Conservation (phyloP, 2,888 invertebrate genomes). For the Synanthedon formicaeformis region DNA sequence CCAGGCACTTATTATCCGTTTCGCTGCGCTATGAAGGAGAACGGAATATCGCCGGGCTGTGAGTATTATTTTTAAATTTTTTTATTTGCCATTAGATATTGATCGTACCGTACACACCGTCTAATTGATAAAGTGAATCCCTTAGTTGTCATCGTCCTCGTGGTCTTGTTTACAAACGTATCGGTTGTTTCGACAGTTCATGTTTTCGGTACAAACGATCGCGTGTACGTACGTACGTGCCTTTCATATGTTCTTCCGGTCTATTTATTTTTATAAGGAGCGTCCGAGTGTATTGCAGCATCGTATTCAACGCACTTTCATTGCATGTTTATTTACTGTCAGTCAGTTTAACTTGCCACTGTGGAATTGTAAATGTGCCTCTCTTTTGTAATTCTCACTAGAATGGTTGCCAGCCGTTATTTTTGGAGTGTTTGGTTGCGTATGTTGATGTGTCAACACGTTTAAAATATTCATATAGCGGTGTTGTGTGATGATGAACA, state of each 20-base stretch:
- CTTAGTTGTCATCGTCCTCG: constrained; percentile 5
- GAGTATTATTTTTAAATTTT: constrained; percentile 63
- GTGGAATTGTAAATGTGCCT: constrained; percentile 7
- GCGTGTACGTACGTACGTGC: constrained; percentile 12
- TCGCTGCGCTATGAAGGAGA: constrained; percentile 83
- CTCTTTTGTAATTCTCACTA: constrained; percentile 28
- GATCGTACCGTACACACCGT: not conserved
- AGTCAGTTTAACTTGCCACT: constrained; percentile 8
- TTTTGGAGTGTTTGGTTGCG: constrained; percentile 35
- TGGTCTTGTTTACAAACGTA: constrained; percentile 21
- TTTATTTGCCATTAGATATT: constrained; percentile 4
- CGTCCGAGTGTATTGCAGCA: constrained; percentile 27
- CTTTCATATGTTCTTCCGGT: constrained; percentile 24
- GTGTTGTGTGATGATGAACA: not conserved
- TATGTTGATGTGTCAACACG: constrained; percentile 32
- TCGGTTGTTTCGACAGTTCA: constrained; percentile 13
- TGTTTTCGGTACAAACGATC: constrained; percentile 24
- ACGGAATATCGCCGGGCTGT: constrained; percentile 89
- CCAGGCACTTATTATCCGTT: constrained; percentile 89
- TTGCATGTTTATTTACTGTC: constrained; percentile 27
- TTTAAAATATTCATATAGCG: constrained; percentile 5
- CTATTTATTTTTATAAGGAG: constrained; percentile 40
- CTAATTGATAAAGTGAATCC: constrained; percentile 2
- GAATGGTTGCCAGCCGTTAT: constrained; percentile 35
- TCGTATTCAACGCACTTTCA: constrained; percentile 7